phyloP scores from a whole-genome alignment of 1,140 invertebrate genomes.

The Pseudomyrmex gracilis region DNA sequence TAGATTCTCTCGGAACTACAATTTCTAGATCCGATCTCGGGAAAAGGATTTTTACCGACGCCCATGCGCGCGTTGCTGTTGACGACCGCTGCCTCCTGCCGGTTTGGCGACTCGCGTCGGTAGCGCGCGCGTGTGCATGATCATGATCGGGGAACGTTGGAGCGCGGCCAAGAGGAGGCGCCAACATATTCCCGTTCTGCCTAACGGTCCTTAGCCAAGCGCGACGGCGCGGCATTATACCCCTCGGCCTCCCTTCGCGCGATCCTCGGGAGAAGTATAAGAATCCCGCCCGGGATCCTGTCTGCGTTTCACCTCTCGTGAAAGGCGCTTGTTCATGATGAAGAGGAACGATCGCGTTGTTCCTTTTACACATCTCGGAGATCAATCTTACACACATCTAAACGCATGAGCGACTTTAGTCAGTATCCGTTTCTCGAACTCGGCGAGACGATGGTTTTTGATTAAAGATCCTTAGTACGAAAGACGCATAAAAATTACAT shows the following conservation, averaged over 20 bases:
- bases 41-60: conserved; percentile 9
- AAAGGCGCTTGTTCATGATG: not conserved
- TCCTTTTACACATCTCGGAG: not conserved
- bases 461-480: too few species aligned
- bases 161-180: conserved; percentile 76
- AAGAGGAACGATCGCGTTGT: not conserved
- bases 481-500: too few species aligned
- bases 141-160: conserved; percentile 63
- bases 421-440: not conserved
- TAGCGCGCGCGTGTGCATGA: conserved; percentile 56
- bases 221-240: conserved; percentile 11
- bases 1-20: not conserved
- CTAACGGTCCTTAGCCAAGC: conserved; percentile 75
- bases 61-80: not conserved
- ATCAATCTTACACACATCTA: not conserved
- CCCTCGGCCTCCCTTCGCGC: conserved; percentile 5
- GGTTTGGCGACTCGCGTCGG: conserved; percentile 65
- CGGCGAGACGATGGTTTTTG: not conserved
- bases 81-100: not conserved
- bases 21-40: not conserved
- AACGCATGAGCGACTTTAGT: not conserved
- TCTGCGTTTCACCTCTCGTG: not conserved
- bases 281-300: not conserved
- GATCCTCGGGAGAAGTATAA: conserved; percentile 22
- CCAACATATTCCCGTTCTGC: conserved; percentile 77